Evolutionary conservation across 2,888 invertebrate genomes (phyloP).

Genomic region (Pycnomerus fuliginosus): DNA sequence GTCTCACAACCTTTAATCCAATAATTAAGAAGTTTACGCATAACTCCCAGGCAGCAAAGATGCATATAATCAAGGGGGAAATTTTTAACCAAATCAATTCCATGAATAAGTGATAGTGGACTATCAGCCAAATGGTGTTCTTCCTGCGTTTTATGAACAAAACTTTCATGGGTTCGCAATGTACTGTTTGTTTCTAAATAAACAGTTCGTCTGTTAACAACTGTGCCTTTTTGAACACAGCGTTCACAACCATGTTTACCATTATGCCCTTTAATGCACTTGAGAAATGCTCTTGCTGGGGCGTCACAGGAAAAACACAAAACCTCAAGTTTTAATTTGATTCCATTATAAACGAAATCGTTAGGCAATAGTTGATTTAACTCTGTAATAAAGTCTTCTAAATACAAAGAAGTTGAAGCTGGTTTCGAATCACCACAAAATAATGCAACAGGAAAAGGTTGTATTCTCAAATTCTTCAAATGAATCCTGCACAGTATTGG

Average conservation of each 20-base stretch:
- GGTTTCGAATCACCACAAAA: slow-evolving; percentile 28
- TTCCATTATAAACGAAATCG: slow-evolving; percentile 7
- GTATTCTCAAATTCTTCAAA: slow-evolving; percentile 4
- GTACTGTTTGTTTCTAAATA: slow-evolving; percentile 9
- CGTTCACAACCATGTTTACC: slow-evolving; percentile 32
- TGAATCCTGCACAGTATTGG: slow-evolving; percentile 24
- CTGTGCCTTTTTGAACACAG: slow-evolving; percentile 29
- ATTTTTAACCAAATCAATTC: slow-evolving; percentile 57
- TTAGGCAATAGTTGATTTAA: slow-evolving; percentile 4
- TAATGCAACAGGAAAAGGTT: slow-evolving; percentile 13
- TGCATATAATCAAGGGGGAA: too few species aligned
- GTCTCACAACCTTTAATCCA: neutral
- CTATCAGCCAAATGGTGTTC: slow-evolving; percentile 5
- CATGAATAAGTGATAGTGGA: slow-evolving; percentile 4
- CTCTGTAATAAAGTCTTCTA: slow-evolving; percentile 26
- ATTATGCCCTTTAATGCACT: slow-evolving; percentile 28
- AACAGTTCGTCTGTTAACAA: slow-evolving; percentile 6
- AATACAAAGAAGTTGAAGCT: slow-evolving; percentile 18
- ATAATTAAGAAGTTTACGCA: neutral
- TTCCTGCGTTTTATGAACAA: slow-evolving; percentile 6
- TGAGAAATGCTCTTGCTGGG: slow-evolving; percentile 34
- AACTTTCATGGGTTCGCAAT: slow-evolving; percentile 12
- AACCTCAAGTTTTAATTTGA: slow-evolving; percentile 17
- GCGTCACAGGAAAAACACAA: slow-evolving; percentile 32
- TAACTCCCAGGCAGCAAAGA: slow-evolving; percentile 3